A percentile compares a stretch with the other conserved stretches of the same genome.
phyloP scores from a whole-genome alignment of 2,113 vertebrate species.

The Lepisosteus osseus region DNA sequence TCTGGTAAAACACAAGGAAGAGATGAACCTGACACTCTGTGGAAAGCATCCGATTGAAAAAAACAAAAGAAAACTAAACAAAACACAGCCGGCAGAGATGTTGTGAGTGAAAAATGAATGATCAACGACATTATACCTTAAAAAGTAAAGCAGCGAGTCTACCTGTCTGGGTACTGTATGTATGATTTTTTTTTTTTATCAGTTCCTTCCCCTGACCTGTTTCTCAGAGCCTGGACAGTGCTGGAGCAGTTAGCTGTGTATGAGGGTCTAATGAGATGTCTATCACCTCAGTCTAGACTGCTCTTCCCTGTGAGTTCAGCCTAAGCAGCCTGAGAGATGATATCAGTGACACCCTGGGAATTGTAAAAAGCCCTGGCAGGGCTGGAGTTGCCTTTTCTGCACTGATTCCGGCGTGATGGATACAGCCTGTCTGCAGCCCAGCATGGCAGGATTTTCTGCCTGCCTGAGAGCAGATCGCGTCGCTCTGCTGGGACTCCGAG shows the following conservation, averaged over 20 bases:
- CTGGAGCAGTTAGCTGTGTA: slow-evolving; percentile 47
- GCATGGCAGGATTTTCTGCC: slow-evolving; percentile 20
- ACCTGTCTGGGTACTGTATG: no score
- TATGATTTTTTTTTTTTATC: slow-evolving; percentile 1
- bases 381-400: slow-evolving; percentile 49
- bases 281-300: slow-evolving; percentile 69
- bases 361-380: slow-evolving; percentile 37
- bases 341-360: slow-evolving; percentile 44
- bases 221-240: slow-evolving; percentile 45
- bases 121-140: no score
- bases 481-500: neutral
- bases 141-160: no score
- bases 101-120: no score
- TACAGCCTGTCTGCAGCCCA: slow-evolving; percentile 46
- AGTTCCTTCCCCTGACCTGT: slow-evolving; percentile 39
- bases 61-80: no score
- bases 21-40: no score
- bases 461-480: neutral
- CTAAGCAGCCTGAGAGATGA: slow-evolving; percentile 37
- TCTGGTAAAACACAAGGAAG: no score
- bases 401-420: slow-evolving; percentile 57
- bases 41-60: no score
- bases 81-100: no score
- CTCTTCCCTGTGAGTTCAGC: slow-evolving; percentile 42
- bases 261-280: slow-evolving; percentile 71